Percentiles rank a stretch among this genome's conserved stretches.
Conservation (phyloP, 2,113 vertebrate genomes). For the Cyrtonyx montezumae region DNA sequence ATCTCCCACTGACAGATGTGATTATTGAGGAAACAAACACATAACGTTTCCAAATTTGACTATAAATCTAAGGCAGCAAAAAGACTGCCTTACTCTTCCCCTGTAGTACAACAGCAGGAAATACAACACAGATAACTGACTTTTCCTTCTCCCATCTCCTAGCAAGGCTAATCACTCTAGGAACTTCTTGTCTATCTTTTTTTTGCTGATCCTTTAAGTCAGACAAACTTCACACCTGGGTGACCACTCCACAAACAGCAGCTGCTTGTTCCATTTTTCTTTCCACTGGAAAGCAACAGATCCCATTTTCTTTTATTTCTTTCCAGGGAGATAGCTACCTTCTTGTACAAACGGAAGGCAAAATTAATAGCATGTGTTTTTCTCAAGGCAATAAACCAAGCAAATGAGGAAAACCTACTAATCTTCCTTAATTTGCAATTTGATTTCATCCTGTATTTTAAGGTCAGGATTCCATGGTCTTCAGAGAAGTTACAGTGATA, state of each 20-base stretch:
- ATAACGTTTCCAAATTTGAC: background rate
- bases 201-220: background rate
- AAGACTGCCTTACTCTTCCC: background rate
- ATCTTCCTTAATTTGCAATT: conserved; percentile 43
- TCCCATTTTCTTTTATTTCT: background rate
- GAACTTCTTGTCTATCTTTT: background rate
- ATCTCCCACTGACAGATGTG: background rate
- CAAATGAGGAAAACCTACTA: conserved; percentile 13
- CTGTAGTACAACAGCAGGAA: background rate
- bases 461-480: background rate
- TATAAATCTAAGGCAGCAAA: background rate
- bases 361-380: conserved; percentile 45
- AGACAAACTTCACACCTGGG: background rate
- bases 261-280: background rate
- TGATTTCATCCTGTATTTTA: conserved; percentile 16
- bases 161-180: background rate
- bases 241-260: background rate
- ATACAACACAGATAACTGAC: background rate
- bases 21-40: background rate
- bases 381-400: conserved; percentile 34
- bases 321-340: background rate
- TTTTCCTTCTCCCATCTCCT: background rate
- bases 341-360: conserved; percentile 4
- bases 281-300: background rate
- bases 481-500: background rate